phyloP scores from a whole-genome alignment of 2,888 invertebrate genomes.

The Amphipyra berbera region DNA sequence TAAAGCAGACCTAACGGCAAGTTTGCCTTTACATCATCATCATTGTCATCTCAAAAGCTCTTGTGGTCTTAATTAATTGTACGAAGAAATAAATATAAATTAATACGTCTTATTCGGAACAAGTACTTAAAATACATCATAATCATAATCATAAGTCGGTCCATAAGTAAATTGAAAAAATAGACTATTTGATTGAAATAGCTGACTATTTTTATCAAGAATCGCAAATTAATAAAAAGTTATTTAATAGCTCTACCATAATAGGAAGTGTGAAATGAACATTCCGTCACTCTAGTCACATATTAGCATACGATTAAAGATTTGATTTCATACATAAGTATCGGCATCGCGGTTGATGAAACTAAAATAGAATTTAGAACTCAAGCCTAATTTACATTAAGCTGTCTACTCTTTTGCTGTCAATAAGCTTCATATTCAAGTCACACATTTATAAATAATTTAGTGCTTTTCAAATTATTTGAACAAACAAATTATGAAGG shows the following conservation, averaged over 20 bases:
- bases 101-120: too few species aligned
- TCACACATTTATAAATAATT: not conserved
- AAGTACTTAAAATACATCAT: too few species aligned
- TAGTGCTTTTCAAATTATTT: not conserved
- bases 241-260: not conserved
- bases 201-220: too few species aligned
- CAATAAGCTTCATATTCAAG: not conserved
- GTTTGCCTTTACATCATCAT: too few species aligned
- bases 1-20: too few species aligned
- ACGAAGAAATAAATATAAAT: too few species aligned
- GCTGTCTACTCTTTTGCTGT: not conserved
- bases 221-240: not conserved
- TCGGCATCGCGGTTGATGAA: not conserved
- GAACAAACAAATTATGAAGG: not conserved
- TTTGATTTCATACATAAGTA: not conserved
- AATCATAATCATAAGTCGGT: too few species aligned
- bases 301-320: constrained; percentile 5
- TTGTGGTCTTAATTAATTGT: too few species aligned
- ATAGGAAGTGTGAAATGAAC: not conserved
- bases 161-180: too few species aligned
- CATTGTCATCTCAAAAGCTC: too few species aligned
- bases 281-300: constrained; percentile 1
- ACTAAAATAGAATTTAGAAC: constrained; percentile 3
- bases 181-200: too few species aligned
- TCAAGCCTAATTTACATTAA: not conserved